Base-by-base conservation (phyloP, 2,888 invertebrate species). In the Encarsia formosa region DNA sequence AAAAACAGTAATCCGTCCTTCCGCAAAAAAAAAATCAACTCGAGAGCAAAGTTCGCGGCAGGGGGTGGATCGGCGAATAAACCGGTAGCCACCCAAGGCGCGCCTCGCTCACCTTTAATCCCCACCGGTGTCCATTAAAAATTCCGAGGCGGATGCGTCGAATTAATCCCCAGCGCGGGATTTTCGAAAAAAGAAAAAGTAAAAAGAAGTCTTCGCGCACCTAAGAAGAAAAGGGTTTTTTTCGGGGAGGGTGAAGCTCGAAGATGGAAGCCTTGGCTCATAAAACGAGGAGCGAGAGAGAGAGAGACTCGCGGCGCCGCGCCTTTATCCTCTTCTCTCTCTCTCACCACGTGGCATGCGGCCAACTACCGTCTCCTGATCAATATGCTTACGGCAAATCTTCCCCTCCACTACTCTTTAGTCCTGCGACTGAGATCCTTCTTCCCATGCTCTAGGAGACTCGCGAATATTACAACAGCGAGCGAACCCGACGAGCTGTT, bases 331-430 rank as follows among this genome's bases (percentile, higher is more conserved):
- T 47, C 40, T 22, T 13, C 38, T 43, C 51, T 40, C 40, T 39
- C 23, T 40, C 44, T 15, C 39, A 70, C 71, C 71, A 72, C 70
- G 73, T 73, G 73, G 73, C 73, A 73, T 71, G 65, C 67, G 68
- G 73, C 73, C 73, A 73, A 73, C 71, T 72, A 72, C 71, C 66
- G 70, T 69, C 71, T 71, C 67, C 71, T 73, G 73, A 73, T 73
- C 73, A 73, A 73, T 73, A 73, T 73, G 73, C 73, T 73, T 71
- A 70, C 68, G 67, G 68, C 69, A 65, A 64, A 54, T 59, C 59
- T 65, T 63, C 62, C 59, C 60, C 57, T 54, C 57, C 54, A 50
- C 34, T 24, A 45, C 43, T 62, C 54, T 57, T 56, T 18, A 48
- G 45, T 23, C n/a, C 42, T 32, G 11, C 35, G 31, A 11, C 13